Evolutionary conservation across 1,140 invertebrate genomes (phyloP).

Genomic region (Drosophila nikananu): DNA sequence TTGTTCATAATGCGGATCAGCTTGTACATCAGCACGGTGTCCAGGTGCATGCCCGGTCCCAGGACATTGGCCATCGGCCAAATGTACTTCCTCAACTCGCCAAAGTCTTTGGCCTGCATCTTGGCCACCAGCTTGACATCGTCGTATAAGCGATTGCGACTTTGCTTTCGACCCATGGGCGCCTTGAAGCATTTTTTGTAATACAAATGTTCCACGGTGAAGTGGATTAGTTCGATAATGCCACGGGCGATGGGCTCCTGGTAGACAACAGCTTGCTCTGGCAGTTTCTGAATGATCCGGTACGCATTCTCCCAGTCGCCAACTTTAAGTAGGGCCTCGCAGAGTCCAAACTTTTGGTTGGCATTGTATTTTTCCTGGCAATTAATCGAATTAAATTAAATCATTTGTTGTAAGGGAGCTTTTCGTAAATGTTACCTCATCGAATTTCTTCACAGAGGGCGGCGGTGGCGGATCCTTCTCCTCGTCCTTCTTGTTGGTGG

Average conservation of each 20-base stretch:
- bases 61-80: constrained; percentile 95
- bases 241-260: constrained; percentile 92
- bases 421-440: constrained; percentile 72
- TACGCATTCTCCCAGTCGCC: constrained; percentile 96
- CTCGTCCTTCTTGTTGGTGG: constrained; percentile 93
- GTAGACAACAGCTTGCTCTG: constrained; percentile 92
- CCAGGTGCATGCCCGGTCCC: constrained; percentile 94
- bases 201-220: constrained; percentile 95
- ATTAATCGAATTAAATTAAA: not conserved
- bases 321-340: constrained; percentile 94
- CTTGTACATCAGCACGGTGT: constrained; percentile 96
- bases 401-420: not conserved
- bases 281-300: constrained; percentile 92
- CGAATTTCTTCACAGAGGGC: constrained; percentile 88
- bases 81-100: constrained; percentile 91
- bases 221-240: constrained; percentile 93
- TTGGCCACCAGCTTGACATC: constrained; percentile 69
- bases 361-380: constrained; percentile 87
- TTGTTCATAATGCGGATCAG: constrained; percentile 88
- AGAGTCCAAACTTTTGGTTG: constrained; percentile 98
- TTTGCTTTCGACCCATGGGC: constrained; percentile 53
- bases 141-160: constrained; percentile 62
- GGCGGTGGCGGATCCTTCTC: constrained; percentile 89
- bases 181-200: constrained; percentile 88
- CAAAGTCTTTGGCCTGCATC: constrained; percentile 87